These are phyloP conservation scores for Sebastes kiyomatsui DNA, from an alignment of 2,797 vertebrate genomes.

Conservation along the genomic window DNA sequence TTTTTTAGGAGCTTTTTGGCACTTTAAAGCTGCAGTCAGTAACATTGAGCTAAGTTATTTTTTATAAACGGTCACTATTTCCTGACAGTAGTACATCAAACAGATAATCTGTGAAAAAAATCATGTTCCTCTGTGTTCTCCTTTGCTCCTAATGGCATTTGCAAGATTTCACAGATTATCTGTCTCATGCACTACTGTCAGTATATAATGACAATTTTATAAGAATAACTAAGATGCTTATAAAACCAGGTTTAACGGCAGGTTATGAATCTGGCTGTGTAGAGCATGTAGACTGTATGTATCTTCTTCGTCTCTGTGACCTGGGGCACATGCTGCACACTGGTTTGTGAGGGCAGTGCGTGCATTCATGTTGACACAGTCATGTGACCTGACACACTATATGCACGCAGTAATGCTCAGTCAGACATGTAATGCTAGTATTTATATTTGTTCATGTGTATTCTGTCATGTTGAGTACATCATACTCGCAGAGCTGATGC, in stretches of 20 bases:
- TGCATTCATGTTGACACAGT: slow-evolving; percentile 53
- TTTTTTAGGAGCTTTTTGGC: slow-evolving; percentile 30
- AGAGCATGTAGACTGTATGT: slow-evolving; percentile 65
- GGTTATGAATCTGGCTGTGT: slow-evolving; percentile 40
- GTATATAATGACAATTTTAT: no score
- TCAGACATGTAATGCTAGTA: slow-evolving; percentile 64
- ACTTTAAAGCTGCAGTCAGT: neutral
- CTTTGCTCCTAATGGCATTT: no score
- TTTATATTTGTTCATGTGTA: slow-evolving; percentile 52
- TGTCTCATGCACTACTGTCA: no score
- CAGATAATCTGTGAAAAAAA: no score
- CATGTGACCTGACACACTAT: slow-evolving; percentile 54
- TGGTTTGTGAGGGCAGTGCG: slow-evolving; percentile 37
- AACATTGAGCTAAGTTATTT: no score
- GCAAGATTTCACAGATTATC: no score
- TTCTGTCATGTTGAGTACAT: slow-evolving; percentile 36
- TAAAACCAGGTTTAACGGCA: neutral
- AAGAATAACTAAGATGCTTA: neutral
- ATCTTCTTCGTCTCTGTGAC: slow-evolving; percentile 59
- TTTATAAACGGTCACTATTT: no score
- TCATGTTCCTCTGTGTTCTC: no score
- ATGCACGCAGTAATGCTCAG: slow-evolving; percentile 50
- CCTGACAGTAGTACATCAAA: no score
- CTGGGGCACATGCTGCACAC: slow-evolving; percentile 57
- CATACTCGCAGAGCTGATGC: slow-evolving; percentile 42